These are phyloP conservation scores for Trematomus loennbergii DNA, from an alignment of 2,113 vertebrate species.

Conservation along the genomic window DNA sequence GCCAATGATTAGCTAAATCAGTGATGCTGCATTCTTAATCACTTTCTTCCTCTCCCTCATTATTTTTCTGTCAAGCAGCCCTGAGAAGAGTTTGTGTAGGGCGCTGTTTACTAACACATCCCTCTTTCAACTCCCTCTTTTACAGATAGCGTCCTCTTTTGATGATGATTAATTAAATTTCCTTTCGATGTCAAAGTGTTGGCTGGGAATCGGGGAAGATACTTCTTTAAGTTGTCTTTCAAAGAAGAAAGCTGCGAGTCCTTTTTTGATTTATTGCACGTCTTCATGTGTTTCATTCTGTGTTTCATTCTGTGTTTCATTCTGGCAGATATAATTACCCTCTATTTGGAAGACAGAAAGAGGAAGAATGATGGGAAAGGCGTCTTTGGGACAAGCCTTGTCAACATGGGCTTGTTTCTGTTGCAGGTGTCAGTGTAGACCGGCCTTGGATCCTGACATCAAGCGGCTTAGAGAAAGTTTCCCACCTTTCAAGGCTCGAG, in stretches of 20 bases:
- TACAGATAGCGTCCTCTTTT: slow-evolving; percentile 36
- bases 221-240: slow-evolving; percentile 49
- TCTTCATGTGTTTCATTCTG: slow-evolving; percentile 20
- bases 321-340: slow-evolving; percentile 34
- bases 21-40: slow-evolving; percentile 59
- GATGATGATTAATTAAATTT: slow-evolving; percentile 66
- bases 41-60: slow-evolving; percentile 56
- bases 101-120: slow-evolving; percentile 58
- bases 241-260: slow-evolving; percentile 42
- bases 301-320: slow-evolving; percentile 29
- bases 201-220: slow-evolving; percentile 30
- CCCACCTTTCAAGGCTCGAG: slow-evolving; percentile 55
- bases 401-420: slow-evolving; percentile 46
- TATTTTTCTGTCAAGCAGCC: slow-evolving; percentile 64
- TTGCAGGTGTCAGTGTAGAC: slow-evolving; percentile 45
- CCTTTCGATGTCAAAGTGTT: slow-evolving; percentile 41
- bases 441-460: slow-evolving; percentile 59
- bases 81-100: slow-evolving; percentile 61
- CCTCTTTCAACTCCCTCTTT: slow-evolving; percentile 43
- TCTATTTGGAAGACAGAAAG: slow-evolving; percentile 32
- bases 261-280: slow-evolving; percentile 53
- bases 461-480: slow-evolving; percentile 65
- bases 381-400: slow-evolving; percentile 35
- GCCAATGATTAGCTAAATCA: slow-evolving; percentile 53
- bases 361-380: slow-evolving; percentile 12